Evolutionary conservation across 2,113 vertebrate species (phyloP).

Genomic region (Ailuropoda melanoleuca): DNA sequence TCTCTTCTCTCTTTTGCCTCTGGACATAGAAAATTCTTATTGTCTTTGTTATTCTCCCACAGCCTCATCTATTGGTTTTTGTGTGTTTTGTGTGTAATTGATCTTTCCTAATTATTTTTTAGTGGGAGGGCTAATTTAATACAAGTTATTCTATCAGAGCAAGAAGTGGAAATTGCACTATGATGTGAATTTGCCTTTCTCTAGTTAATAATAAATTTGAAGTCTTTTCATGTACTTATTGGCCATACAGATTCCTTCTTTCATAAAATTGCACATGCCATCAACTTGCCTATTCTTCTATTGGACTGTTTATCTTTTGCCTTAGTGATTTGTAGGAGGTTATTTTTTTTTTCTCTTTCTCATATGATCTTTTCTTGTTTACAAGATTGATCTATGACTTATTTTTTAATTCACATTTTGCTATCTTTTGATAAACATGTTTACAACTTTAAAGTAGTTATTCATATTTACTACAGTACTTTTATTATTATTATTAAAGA

Average conservation of each 20-base stretch:
- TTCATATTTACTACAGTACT: background rate
- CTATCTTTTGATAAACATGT: background rate
- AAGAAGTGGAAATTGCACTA: constrained; percentile 25
- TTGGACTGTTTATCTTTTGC: background rate
- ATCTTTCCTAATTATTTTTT: constrained; percentile 38
- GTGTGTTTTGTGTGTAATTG: background rate
- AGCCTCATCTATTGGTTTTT: background rate
- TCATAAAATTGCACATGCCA: background rate
- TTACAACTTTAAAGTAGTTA: background rate
- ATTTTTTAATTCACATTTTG: background rate
- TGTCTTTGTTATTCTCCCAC: background rate
- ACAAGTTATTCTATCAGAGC: background rate
- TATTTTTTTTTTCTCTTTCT: background rate
- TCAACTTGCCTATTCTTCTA: background rate
- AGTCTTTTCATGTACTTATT: background rate
- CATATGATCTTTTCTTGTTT: background rate
- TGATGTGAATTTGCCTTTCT: background rate
- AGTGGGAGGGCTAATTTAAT: constrained; percentile 8
- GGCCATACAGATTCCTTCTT: background rate
- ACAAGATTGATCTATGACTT: background rate
- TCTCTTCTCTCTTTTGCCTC: background rate
- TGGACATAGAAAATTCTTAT: background rate
- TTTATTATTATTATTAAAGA: background rate
- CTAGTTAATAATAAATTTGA: background rate
- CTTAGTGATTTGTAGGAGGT: background rate